Evolutionary conservation across 2,113 vertebrate species (phyloP).

Genomic region (Trochalopteron elliotii): DNA sequence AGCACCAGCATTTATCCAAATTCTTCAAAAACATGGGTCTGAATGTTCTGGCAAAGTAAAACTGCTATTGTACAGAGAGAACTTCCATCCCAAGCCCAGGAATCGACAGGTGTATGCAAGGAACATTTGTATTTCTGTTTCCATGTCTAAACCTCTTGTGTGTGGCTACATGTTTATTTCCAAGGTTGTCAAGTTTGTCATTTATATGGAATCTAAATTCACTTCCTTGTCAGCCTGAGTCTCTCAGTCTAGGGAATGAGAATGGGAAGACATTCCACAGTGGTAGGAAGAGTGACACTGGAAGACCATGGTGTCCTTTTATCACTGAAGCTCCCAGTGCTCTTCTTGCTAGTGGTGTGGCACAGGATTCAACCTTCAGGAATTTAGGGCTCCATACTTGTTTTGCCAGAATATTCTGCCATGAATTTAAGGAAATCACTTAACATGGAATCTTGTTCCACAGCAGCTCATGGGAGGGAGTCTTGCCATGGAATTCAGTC

Average conservation of each 20-base stretch:
- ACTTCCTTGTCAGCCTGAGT: neutral
- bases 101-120: neutral
- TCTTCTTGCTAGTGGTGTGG: neutral
- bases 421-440: neutral
- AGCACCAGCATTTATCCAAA: neutral
- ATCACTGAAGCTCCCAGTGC: neutral
- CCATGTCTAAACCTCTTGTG: neutral
- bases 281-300: neutral
- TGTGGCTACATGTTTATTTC: neutral
- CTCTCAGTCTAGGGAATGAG: neutral
- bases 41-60: neutral
- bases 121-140: neutral
- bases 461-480: neutral
- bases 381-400: neutral
- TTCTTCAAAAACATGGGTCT: neutral
- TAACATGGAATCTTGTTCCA: neutral
- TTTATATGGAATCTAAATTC: neutral
- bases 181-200: neutral
- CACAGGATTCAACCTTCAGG: neutral
- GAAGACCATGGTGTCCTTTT: neutral
- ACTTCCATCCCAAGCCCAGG: neutral
- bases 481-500: neutral
- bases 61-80: neutral
- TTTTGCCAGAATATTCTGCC: neutral
- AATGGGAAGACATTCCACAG: neutral